phyloP scores from a whole-genome alignment of 2,888 invertebrate genomes.

The Orthosia incerta region DNA sequence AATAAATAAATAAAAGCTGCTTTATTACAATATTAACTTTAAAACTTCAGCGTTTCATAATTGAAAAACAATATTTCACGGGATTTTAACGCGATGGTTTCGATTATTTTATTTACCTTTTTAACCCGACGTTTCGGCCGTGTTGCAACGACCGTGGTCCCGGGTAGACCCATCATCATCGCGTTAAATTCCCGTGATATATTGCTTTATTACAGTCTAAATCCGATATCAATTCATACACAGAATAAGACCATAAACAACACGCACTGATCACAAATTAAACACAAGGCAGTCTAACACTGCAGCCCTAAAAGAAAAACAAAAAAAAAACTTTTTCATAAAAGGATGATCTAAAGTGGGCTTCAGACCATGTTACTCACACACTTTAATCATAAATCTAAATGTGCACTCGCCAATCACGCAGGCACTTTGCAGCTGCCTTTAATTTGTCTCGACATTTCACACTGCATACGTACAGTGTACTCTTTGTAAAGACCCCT shows the following conservation, averaged over 20 bases:
- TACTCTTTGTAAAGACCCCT: slow-evolving; percentile 67
- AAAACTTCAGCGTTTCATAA: too few relatives aligned
- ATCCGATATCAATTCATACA: background rate
- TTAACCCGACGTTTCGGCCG: too few relatives aligned
- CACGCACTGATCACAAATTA: slow-evolving; percentile 19
- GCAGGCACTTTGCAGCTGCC: slow-evolving; percentile 82
- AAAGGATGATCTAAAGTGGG: slow-evolving; percentile 62
- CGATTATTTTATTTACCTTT: too few relatives aligned
- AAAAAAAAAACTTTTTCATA: slow-evolving; percentile 39
- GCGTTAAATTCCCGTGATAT: too few relatives aligned
- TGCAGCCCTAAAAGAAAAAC: slow-evolving; percentile 18
- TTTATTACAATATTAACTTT: too few relatives aligned
- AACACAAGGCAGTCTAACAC: slow-evolving; percentile 21
- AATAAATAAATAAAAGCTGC: too few relatives aligned
- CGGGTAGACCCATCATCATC: too few relatives aligned
- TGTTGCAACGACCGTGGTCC: too few relatives aligned
- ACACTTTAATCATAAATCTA: slow-evolving; percentile 81
- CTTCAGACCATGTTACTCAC: slow-evolving; percentile 65
- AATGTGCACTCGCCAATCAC: slow-evolving; percentile 85
- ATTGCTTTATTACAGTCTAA: background rate
- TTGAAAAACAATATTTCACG: too few relatives aligned
- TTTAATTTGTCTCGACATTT: slow-evolving; percentile 86
- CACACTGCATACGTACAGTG: slow-evolving; percentile 74
- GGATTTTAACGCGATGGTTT: too few relatives aligned
- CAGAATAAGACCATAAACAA: background rate